Percentiles rank a stretch among this genome's conserved stretches.
Conservation (phyloP, 2,888 invertebrate species). For the Leptinotarsa haldemani region DNA sequence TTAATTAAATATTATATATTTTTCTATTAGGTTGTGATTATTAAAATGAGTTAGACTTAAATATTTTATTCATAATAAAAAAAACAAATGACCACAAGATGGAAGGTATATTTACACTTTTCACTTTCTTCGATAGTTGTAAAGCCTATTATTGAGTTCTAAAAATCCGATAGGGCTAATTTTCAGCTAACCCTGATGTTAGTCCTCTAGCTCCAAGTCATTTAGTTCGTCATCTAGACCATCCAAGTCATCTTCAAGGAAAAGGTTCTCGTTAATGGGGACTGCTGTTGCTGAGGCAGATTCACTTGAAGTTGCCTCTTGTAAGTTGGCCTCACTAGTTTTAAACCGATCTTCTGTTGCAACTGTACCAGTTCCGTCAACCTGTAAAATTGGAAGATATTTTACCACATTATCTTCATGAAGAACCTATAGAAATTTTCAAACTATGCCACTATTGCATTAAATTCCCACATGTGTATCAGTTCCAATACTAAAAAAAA, state of each 20-base stretch:
- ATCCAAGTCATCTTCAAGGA: constrained; percentile 86
- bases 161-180: constrained; percentile 42
- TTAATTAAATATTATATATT: neutral
- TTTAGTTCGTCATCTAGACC: constrained; percentile 85
- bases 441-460: no score
- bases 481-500: no score
- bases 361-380: constrained; percentile 81
- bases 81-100: constrained; percentile 9
- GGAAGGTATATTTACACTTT: constrained; percentile 26
- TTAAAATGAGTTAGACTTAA: constrained; percentile 10
- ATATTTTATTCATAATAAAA: constrained; percentile 11
- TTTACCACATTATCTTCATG: neutral
- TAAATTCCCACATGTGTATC: no score
- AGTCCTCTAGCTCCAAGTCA: constrained; percentile 80
- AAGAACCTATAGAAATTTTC: no score
- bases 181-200: constrained; percentile 36
- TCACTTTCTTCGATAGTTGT: constrained; percentile 17
- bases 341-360: constrained; percentile 76
- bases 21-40: neutral
- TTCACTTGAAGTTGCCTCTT: constrained; percentile 48
- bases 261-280: constrained; percentile 93
- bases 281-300: constrained; percentile 70
- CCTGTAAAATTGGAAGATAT: constrained; percentile 62
- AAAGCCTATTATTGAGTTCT: constrained; percentile 15
- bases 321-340: constrained; percentile 59